phyloP scores from a whole-genome alignment of 2,888 invertebrate species.

The Baronia brevicornis region DNA sequence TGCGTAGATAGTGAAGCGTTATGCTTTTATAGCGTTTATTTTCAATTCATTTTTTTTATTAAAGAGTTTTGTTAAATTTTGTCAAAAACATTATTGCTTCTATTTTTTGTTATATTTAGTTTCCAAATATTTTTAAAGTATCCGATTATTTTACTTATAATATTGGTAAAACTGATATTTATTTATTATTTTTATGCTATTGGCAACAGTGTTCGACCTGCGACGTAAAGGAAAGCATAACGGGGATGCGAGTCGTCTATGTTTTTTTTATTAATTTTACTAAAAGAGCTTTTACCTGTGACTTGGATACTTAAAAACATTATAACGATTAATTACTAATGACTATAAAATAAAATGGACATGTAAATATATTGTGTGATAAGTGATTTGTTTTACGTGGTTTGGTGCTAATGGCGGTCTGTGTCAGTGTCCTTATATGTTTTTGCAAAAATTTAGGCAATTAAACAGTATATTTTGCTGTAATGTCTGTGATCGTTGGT shows the following conservation, averaged over 20 bases:
- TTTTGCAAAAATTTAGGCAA: constrained; percentile 39
- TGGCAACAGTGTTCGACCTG: constrained; percentile 46
- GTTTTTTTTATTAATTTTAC: constrained; percentile 37
- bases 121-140: too few species aligned
- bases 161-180: constrained; percentile 35
- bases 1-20: too few species aligned
- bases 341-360: constrained; percentile 24
- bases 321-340: constrained; percentile 29
- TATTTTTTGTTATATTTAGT: too few species aligned
- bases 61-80: too few species aligned
- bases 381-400: constrained; percentile 36
- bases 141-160: constrained; percentile 11
- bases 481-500: constrained; percentile 49
- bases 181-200: constrained; percentile 45
- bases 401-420: constrained; percentile 55
- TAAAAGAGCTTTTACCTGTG: constrained; percentile 48
- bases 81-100: too few species aligned
- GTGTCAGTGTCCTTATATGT: constrained; percentile 43
- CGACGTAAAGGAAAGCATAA: constrained; percentile 38
- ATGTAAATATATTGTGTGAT: constrained; percentile 26
- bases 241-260: constrained; percentile 38
- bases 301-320: constrained; percentile 47
- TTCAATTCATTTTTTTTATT: too few species aligned
- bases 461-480: constrained; percentile 34
- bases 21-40: too few species aligned